Conservation (phyloP, 2,888 invertebrate genomes). For the Phalangium opilio region DNA sequence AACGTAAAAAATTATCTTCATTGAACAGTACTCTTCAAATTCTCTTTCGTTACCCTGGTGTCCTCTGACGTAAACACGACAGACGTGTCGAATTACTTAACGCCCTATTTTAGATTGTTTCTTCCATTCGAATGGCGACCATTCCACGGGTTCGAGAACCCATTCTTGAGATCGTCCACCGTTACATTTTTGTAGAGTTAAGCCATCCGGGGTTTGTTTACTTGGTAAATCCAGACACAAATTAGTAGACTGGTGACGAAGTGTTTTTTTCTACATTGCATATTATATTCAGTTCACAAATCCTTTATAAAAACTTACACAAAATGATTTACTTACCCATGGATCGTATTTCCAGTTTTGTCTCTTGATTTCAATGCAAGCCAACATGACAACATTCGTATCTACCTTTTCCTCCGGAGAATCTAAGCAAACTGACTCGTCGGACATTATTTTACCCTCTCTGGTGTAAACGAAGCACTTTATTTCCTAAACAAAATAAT, state of each 20-base stretch:
- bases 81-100: too few species aligned
- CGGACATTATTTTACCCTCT: constrained; percentile 57
- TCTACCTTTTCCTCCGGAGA: constrained; percentile 40
- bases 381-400: constrained; percentile 46
- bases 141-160: constrained; percentile 48
- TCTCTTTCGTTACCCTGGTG: too few species aligned
- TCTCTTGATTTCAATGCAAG: constrained; percentile 48
- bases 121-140: constrained; percentile 36
- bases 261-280: constrained; percentile 37
- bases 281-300: too few species aligned
- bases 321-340: too few species aligned
- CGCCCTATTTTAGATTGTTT: not conserved
- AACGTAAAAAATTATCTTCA: too few species aligned
- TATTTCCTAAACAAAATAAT: too few species aligned
- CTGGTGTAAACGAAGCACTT: constrained; percentile 21
- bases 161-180: constrained; percentile 47
- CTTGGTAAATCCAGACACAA: constrained; percentile 42
- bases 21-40: too few species aligned
- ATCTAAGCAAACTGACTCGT: constrained; percentile 73
- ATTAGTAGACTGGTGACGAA: constrained; percentile 40
- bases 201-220: constrained; percentile 34
- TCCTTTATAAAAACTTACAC: too few species aligned
- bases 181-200: constrained; percentile 45
- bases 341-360: constrained; percentile 52
- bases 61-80: too few species aligned